Base-by-base conservation (phyloP, 2,113 vertebrate species). In the Xerus inauris region DNA sequence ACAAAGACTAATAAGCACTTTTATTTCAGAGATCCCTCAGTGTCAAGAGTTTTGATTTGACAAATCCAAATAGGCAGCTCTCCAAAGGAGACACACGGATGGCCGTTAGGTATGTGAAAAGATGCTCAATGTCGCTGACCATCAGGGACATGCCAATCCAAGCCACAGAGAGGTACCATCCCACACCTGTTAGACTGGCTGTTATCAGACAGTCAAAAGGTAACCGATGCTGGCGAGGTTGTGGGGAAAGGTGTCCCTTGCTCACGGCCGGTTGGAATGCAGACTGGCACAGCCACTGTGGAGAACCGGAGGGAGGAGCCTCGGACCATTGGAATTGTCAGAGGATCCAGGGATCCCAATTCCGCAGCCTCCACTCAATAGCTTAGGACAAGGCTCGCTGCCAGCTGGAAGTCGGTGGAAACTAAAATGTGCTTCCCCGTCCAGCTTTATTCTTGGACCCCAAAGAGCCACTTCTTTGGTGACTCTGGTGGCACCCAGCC, bases 161-260 rank as follows among this genome's bases (percentile, higher is more conserved):
- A 65, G 1, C 26, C 3, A 17, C 20, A 26, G 1, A 6, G 38
- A 30, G 40, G 11, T 2, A 1, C 10, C 13, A 8, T n/a, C 65
- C 13, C 65, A n/a, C 35, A 2, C 45, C 57, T 82, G 26, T 10
- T 6, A 3, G 12, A 30, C 14, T 28, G n/a, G 79, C 79, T 62
- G 5, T 19, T 28, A 9, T 6, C 57, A 30, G 5, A 32, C 16
- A 62, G 14, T 42, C 57, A 30, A 19, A 62, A 42, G 16, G 28
- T 26, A 19, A 9, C 64, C 30, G 24, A 22, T 1, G 5, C 9
- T 3, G 13, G 24, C 1, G 11, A 40, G 38, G 54, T 30, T 19
- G 17, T 0, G 6, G 28, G 62, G 17, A 30, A 42, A 22, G 17
- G n/a, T 2, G 38, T 3, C n/a, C 40, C 71, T 16, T 17, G 35